Evolutionary conservation across 2,113 vertebrate genomes (phyloP), one percentile per base, ranked within the genome.

Genomic region (Xyrauchen texanus): DNA sequence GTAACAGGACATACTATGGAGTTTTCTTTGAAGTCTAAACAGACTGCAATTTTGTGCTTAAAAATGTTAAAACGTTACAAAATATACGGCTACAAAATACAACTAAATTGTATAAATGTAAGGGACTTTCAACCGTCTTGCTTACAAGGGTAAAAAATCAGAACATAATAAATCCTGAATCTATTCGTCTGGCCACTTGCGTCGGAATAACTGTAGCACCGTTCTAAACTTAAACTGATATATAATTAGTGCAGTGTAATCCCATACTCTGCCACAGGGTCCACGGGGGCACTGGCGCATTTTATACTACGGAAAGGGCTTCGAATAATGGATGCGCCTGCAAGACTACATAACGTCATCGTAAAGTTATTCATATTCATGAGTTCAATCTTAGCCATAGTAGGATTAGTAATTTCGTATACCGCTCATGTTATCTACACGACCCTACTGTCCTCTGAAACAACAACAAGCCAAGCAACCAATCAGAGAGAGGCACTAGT

Each of bases 201-300:
- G 12, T 71, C 53, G 53, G 53, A 71, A 34, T 34, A 34, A 74
- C 7, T 44, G 52, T 42, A 4, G 16, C 58, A 47, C 52, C 6
- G 60, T 58, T 69, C 62, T 88, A 88, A 90, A 89, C 77, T 87
- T 91, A 88, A 86, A 84, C 86, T 4, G 63, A 83, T 93, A 89
- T 94, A 95, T 93, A 95, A 95, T 95, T 94, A 95, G 94, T 91
- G 21, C 21, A 34, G 21, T 34, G 21, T 34, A 34, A 34, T 34
- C 21, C 21, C 21, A 34, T 34, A 34, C 21, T 1, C 21, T 4
- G 42, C 6, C 6, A 11, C 4, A 0, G 44, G 13, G 4, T 57
- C n/a, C 6, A 15, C 6, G 5, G 55, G 51, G 3, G 55, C 13
- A n/a, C 55, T 7, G 15, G n/a, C 2, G 55, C 13, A 58, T n/a